A percentile compares a stretch with the other conserved stretches of the same genome.
Conservation (phyloP, 2,888 invertebrate species). For the Antitype chi region DNA sequence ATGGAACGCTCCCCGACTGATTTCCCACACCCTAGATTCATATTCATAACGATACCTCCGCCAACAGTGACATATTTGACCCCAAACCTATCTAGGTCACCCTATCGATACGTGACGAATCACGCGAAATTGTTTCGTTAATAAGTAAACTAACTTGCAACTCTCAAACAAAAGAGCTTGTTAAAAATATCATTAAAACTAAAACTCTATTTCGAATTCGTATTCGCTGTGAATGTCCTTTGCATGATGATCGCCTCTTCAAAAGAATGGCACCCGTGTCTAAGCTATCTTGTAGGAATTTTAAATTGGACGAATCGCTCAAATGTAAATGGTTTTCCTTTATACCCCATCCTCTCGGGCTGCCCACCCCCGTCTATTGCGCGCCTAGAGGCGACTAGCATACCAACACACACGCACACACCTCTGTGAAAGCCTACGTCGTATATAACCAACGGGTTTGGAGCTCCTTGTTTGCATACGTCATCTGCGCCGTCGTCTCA, state of each 20-base stretch:
- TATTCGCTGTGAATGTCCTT: conserved; percentile 80
- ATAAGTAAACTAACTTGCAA: conserved; percentile 66
- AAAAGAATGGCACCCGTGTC: conserved; percentile 90
- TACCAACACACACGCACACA: conserved; percentile 89
- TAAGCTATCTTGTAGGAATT: conserved; percentile 91
- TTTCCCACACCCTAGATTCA: conserved; percentile 88
- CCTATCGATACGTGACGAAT: conserved; percentile 74
- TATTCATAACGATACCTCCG: conserved; percentile 88
- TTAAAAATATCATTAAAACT: conserved; percentile 77
- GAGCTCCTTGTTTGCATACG: conserved; percentile 86
- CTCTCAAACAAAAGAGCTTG: conserved; percentile 67
- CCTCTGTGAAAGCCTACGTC: conserved; percentile 82
- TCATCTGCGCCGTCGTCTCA: conserved; percentile 79
- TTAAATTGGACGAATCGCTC: conserved; percentile 92
- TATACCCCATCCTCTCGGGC: conserved; percentile 90
- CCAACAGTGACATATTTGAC: conserved; percentile 80
- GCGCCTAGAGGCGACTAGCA: conserved; percentile 90
- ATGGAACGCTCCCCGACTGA: conserved; percentile 89
- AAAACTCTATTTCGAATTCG: conserved; percentile 72
- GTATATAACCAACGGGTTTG: conserved; percentile 82
- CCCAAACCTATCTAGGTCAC: conserved; percentile 77
- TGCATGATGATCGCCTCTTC: conserved; percentile 87
- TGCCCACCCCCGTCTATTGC: conserved; percentile 89
- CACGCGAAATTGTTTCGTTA: conserved; percentile 72
- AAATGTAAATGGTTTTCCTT: conserved; percentile 92